Evolutionary conservation across 1,140 invertebrate genomes (phyloP), one percentile per base, ranked within the genome.

Genomic region (Bombus vancouverensis): DNA sequence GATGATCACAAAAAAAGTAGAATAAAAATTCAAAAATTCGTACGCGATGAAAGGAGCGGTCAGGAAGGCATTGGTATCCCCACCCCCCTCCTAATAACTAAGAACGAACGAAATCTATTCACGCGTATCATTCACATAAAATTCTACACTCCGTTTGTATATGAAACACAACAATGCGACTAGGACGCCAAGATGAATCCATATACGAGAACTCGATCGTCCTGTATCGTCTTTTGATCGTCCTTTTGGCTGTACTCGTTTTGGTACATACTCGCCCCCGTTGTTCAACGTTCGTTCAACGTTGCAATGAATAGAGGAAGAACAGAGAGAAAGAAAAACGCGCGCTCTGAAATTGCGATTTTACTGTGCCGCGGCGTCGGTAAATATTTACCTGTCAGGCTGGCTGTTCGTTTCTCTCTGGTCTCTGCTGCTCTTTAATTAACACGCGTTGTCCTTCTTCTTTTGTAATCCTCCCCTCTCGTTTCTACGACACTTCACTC

Each of bases 361-460:
- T 74, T 42, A 77, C 62, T 15, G 62, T 70, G 66, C 70, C 83
- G n/a, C 70, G 66, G 65, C 59, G 59, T 85, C 65, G 74, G 71
- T 81, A 92, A 92, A 93, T 93, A 93, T 94, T 94, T 94, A 94
- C 93, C 92, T 94, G 91, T 91, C 90, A 86, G 74, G 79, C 82
- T 65, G 65, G 83, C 77, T 72, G 75, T 81, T 70, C 80, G 70
- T 73, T 74, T 86, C 79, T 71, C 42, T 84, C 73, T 32, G 76
- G 62, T 34, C 68, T 71, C 72, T 62, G 37, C 72, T 28, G 59
- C 65, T 76, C 90, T 92, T 92, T 91, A 90, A 92, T 93, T 91
- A 90, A 92, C 87, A 83, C 81, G 81, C 83, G 81, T 76, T 79
- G 75, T 74, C 75, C 62, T 75, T 80, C 76, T 81, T 88, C 86